Percentiles rank a stretch among this genome's conserved stretches.
Evolutionary conservation across 2,888 invertebrate species (phyloP).

Genomic region (Cephus pygmeus): DNA sequence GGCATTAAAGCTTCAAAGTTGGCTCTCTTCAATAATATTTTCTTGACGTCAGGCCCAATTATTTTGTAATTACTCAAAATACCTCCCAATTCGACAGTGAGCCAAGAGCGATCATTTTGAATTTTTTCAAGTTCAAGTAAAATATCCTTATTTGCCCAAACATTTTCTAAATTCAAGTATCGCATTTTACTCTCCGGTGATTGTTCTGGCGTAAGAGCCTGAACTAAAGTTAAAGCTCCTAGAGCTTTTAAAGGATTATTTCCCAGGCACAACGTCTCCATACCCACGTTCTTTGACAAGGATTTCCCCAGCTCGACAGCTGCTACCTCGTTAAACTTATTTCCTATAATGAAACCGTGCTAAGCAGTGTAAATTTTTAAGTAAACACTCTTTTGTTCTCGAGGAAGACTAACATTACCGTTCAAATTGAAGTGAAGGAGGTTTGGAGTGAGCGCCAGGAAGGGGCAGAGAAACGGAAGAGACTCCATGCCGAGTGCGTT

Average conservation of each 20-base stretch:
- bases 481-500: slow-evolving; percentile 63
- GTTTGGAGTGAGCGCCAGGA: slow-evolving; percentile 32
- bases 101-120: slow-evolving; percentile 41
- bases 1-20: slow-evolving; percentile 66
- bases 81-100: slow-evolving; percentile 63
- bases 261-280: slow-evolving; percentile 66
- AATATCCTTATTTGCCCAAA: slow-evolving; percentile 66
- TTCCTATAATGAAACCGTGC: slow-evolving; percentile 48
- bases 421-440: slow-evolving; percentile 45
- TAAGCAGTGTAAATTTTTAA: not conserved
- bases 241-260: slow-evolving; percentile 68
- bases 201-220: slow-evolving; percentile 50
- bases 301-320: slow-evolving; percentile 61
- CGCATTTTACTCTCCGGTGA: slow-evolving; percentile 56
- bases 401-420: slow-evolving; percentile 37
- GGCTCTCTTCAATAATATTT: slow-evolving; percentile 67
- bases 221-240: slow-evolving; percentile 65
- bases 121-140: slow-evolving; percentile 48
- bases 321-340: slow-evolving; percentile 52
- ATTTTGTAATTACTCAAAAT: slow-evolving; percentile 67
- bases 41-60: slow-evolving; percentile 64
- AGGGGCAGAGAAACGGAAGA: slow-evolving; percentile 31
- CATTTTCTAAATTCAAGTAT: slow-evolving; percentile 67
- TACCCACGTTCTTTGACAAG: slow-evolving; percentile 63
- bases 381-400: not conserved